Evolutionary conservation across 2,113 vertebrate genomes (phyloP).

Genomic region (Hemibagrus wyckioides): DNA sequence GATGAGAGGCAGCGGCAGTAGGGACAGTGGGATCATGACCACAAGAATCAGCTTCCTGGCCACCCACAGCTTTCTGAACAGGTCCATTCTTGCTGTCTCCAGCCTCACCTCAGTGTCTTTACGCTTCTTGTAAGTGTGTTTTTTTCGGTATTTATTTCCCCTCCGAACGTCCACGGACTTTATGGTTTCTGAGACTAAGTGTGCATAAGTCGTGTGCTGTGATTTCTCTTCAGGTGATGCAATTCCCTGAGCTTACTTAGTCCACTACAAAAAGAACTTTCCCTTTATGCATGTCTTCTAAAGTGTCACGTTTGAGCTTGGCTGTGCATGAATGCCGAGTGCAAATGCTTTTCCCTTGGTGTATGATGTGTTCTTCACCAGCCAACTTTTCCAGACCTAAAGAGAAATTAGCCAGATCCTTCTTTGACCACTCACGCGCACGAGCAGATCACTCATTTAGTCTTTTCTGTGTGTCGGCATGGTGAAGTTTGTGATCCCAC

Average conservation of each 20-base stretch:
- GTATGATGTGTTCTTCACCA: background rate
- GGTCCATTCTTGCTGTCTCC: slow-evolving; percentile 79
- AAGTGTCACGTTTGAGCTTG: background rate
- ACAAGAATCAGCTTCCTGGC: slow-evolving; percentile 87
- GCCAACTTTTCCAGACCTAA: slow-evolving; percentile 26
- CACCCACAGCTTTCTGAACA: slow-evolving; percentile 79
- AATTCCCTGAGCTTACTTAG: background rate
- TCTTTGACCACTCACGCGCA: slow-evolving; percentile 35
- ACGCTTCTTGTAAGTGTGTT: background rate
- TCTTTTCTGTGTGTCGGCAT: slow-evolving; percentile 29
- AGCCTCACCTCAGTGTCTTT: slow-evolving; percentile 69
- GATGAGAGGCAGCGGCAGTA: slow-evolving; percentile 88
- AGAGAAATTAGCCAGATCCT: slow-evolving; percentile 17
- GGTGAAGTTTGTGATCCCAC: background rate
- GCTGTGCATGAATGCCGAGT: background rate
- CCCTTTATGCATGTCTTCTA: slow-evolving; percentile 29
- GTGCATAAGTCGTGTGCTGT: background rate
- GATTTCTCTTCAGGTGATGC: background rate
- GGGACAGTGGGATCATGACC: slow-evolving; percentile 84
- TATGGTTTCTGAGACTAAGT: background rate
- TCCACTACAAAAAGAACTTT: background rate
- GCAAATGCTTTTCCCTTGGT: slow-evolving; percentile 28
- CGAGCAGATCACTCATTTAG: slow-evolving; percentile 28
- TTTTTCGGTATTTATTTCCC: background rate
- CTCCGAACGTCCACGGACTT: background rate